phyloP scores from a whole-genome alignment of 2,888 invertebrate species.

The Tipula helvola region DNA sequence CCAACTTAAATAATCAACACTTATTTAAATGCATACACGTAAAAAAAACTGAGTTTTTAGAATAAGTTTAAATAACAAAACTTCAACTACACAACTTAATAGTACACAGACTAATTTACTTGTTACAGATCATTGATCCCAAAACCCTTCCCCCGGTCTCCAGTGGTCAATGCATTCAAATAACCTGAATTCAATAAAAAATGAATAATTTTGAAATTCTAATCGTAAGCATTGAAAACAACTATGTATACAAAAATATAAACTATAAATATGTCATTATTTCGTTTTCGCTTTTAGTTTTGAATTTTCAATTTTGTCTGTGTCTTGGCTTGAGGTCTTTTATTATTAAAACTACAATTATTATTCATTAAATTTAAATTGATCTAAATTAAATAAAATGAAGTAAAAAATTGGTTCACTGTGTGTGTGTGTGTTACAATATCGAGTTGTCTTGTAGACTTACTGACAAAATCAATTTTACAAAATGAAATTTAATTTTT shows the following conservation, averaged over 20 bases:
- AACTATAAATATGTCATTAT: background rate
- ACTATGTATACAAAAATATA: background rate
- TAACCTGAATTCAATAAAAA: background rate
- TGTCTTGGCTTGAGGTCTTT: background rate
- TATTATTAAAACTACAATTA: background rate
- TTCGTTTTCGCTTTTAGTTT: background rate
- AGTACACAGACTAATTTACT: no score
- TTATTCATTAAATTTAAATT: background rate
- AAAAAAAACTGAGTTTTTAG: no score
- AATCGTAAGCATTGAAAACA: background rate
- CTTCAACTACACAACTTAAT: no score
- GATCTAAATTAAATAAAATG: background rate
- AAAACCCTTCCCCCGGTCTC: background rate
- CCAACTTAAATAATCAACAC: no score
- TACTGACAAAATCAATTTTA: background rate
- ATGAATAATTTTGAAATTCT: background rate
- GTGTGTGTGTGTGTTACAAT: background rate
- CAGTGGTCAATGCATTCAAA: background rate
- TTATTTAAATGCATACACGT: no score
- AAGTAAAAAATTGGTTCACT: background rate
- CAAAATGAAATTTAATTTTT: background rate
- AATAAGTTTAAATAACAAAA: no score
- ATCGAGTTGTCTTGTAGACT: background rate
- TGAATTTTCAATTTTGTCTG: background rate
- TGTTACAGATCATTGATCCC: no score